Evolutionary conservation across 2,797 vertebrate genomes (phyloP).

Genomic region (Sebastes alutus): DNA sequence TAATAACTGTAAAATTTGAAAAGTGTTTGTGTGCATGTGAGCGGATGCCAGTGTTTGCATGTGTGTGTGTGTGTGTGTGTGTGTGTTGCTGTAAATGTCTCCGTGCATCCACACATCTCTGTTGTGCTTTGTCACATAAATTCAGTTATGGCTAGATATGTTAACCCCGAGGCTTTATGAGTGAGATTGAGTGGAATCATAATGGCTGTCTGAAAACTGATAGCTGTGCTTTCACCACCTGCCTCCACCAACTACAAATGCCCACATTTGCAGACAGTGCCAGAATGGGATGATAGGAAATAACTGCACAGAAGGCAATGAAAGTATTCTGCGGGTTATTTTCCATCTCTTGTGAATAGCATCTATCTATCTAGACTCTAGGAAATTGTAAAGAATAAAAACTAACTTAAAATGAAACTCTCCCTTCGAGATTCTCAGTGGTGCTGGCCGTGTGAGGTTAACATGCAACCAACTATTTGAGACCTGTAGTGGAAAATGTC

Average conservation of each 20-base stretch:
- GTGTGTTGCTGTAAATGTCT: background rate
- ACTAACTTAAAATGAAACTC: conserved; percentile 40
- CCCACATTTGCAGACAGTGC: conserved; percentile 40
- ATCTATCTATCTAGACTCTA: background rate
- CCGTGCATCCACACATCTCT: conserved; percentile 22
- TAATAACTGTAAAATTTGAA: background rate
- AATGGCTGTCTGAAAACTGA: conserved; percentile 62
- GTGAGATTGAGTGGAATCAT: conserved; percentile 50
- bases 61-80: background rate
- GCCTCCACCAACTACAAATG: conserved; percentile 43
- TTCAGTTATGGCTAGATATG: conserved; percentile 52
- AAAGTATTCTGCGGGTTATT: conserved; percentile 32
- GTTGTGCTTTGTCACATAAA: conserved; percentile 55
- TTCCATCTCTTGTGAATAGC: conserved; percentile 24
- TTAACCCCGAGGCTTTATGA: conserved; percentile 55
- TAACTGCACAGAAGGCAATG: conserved; percentile 21
- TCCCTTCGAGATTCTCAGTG: conserved; percentile 30
- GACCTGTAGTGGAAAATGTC: conserved; percentile 31
- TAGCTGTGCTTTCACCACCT: conserved; percentile 57
- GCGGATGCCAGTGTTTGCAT: background rate
- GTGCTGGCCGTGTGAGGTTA: conserved; percentile 12
- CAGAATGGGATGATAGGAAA: conserved; percentile 54
- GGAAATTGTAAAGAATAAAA: conserved; percentile 30
- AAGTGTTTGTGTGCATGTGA: background rate
- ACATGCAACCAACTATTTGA: conserved; percentile 46